Percentiles rank a stretch among this genome's conserved stretches.
These are phyloP conservation scores for Choloepus hoffmanni DNA, from an alignment of 2,113 vertebrate species.

Conservation along the genomic window DNA sequence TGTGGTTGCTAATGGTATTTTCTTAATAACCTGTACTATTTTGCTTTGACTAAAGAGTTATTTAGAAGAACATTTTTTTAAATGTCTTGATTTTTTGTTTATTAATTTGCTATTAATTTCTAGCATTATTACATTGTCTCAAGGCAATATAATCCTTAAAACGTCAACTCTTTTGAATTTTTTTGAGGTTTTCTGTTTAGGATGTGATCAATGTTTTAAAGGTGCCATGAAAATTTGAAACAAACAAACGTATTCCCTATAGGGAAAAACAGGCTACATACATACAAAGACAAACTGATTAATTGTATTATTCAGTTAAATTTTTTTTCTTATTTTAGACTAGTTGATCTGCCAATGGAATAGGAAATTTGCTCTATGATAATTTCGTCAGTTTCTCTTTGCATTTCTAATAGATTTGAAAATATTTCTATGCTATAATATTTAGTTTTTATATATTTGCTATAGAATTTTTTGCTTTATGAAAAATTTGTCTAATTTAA, in stretches of 20 bases:
- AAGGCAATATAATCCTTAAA: not conserved
- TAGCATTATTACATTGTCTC: not conserved
- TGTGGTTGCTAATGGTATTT: not conserved
- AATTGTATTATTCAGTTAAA: conserved; percentile 1
- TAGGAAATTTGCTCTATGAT: not conserved
- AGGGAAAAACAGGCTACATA: not conserved
- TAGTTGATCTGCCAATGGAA: not conserved
- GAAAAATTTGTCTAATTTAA: not conserved
- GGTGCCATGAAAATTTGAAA: not conserved
- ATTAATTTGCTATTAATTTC: not conserved
- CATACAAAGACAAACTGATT: not conserved
- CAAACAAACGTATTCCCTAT: not conserved
- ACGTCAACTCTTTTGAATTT: not conserved
- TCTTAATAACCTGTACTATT: not conserved
- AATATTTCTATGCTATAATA: not conserved
- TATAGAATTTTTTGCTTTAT: not conserved
- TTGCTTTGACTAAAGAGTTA: not conserved
- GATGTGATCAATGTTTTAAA: not conserved
- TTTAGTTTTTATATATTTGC: not conserved
- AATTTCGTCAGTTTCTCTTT: not conserved
- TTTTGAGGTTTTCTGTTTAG: not conserved
- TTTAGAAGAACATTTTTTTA: not conserved
- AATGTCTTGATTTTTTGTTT: not conserved
- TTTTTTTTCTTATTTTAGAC: not conserved
- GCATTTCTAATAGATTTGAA: conserved; percentile 4